A percentile compares a stretch with the other conserved stretches of the same genome.
phyloP scores from a whole-genome alignment of 2,113 vertebrate species.

The Psittacula cyanocephala region DNA sequence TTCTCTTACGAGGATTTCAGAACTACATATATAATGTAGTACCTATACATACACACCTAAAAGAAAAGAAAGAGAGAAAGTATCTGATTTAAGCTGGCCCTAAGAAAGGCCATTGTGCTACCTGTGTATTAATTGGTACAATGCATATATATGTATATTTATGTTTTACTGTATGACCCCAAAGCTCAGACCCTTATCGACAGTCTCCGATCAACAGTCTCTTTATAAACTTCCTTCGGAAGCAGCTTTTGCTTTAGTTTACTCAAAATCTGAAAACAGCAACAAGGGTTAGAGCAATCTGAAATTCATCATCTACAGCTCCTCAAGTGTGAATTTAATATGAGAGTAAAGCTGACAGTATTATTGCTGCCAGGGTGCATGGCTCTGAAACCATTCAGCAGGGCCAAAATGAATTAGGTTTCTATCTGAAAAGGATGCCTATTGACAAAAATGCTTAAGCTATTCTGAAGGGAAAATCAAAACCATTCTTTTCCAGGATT shows the following conservation, averaged over 20 bases:
- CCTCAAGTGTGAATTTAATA: neutral
- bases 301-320: neutral
- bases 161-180: neutral
- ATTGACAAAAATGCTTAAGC: constrained; percentile 35
- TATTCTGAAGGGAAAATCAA: constrained; percentile 62
- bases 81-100: neutral
- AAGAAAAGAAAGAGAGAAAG: neutral
- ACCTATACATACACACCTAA: neutral
- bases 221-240: neutral
- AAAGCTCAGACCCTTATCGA: neutral
- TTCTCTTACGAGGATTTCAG: neutral
- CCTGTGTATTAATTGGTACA: neutral
- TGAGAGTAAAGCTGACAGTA: neutral
- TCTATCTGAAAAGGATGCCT: constrained; percentile 15
- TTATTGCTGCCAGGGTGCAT: constrained; percentile 15
- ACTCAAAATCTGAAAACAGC: neutral
- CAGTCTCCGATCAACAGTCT: neutral
- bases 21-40: neutral
- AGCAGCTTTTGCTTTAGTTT: neutral
- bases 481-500: constrained; percentile 31
- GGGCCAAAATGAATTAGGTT: constrained; percentile 29
- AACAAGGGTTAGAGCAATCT: neutral
- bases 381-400: neutral
- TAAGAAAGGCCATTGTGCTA: neutral
- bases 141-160: neutral